phyloP scores from a whole-genome alignment of 2,797 vertebrate genomes.

The Pantherophis alleghaniensis region DNA sequence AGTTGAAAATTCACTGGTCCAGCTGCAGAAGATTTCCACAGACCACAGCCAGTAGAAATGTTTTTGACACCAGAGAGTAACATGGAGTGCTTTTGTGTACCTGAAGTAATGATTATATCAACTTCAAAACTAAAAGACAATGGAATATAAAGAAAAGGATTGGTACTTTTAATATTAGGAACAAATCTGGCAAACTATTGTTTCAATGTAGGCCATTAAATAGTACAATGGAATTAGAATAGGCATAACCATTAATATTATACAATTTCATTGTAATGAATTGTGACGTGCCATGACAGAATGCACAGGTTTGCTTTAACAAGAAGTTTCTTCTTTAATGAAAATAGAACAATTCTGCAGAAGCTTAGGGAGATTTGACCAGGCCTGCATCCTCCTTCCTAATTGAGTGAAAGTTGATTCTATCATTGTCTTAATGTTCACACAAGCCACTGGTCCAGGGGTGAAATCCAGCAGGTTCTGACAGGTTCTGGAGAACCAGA shows the following conservation, averaged over 20 bases:
- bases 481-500: too few species aligned
- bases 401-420: neutral
- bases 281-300: conserved; percentile 47
- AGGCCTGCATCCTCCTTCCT: neutral
- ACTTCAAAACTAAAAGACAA: conserved; percentile 39
- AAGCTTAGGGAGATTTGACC: neutral
- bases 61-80: neutral
- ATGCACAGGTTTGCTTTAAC: conserved; percentile 16
- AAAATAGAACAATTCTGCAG: neutral
- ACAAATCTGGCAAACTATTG: conserved; percentile 44
- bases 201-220: conserved; percentile 42
- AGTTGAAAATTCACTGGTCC: neutral
- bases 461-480: too few species aligned
- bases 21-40: neutral
- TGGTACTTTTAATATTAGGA: conserved; percentile 29
- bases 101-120: conserved; percentile 35
- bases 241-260: conserved; percentile 17
- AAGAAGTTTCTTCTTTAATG: neutral
- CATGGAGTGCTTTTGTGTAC: fast-evolving
- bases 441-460: neutral
- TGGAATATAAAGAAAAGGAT: conserved; percentile 36
- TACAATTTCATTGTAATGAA: conserved; percentile 34
- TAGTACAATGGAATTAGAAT: conserved; percentile 32
- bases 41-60: neutral
- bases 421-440: neutral